Base-by-base conservation (phyloP, 2,113 vertebrate genomes). In the Amphiprion percula region DNA sequence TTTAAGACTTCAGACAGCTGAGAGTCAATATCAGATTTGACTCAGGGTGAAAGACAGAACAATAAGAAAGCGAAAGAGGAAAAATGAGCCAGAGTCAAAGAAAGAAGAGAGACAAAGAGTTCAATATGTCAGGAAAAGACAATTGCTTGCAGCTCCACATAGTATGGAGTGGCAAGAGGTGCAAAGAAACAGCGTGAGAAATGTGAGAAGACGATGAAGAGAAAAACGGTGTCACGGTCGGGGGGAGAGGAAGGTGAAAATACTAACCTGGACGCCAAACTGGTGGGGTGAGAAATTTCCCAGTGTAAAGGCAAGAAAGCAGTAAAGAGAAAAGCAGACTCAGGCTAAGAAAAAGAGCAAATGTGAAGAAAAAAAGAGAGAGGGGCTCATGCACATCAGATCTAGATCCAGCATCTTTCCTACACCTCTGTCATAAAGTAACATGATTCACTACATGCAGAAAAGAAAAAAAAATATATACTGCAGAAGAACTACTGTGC, bases 241-340 rank as follows among this genome's bases (percentile, higher is more conserved):
- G 37, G 7, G 39, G 12, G 50, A 63, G 44, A 69, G 1, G 61
- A 83, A 79, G 84, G 69, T 91, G 81, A 83, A 89, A 84, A 88
- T 95, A 99, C 98, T 98, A 94, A 99, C 98, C 98, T 99, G 95
- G 97, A 97, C 85, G 97, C 93, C 95, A 98, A 92, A 94, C 98
- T 99, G 97, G 93, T 92, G 90, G 92, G 91, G 44, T 80, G 94
- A 90, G 93, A 94, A 94, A 93, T 95, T 88, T 89, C 96, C 97
- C 97, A 93, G 93, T 92, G 93, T 92, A 93, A 93, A 95, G 95
- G 94, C 87, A 86, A 93, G 85, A 91, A 95, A 88, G 93, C 93
- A 96, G 94, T 93, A 96, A 95, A 97, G 95, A 89, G 83, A 91
- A 82, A 86, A 78, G 76, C 46, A 90, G 59, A 80, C 80, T 88